These are phyloP conservation scores for Zeugodacus cucurbitae DNA, from an alignment of 1,140 invertebrate species.

Conservation along the genomic window DNA sequence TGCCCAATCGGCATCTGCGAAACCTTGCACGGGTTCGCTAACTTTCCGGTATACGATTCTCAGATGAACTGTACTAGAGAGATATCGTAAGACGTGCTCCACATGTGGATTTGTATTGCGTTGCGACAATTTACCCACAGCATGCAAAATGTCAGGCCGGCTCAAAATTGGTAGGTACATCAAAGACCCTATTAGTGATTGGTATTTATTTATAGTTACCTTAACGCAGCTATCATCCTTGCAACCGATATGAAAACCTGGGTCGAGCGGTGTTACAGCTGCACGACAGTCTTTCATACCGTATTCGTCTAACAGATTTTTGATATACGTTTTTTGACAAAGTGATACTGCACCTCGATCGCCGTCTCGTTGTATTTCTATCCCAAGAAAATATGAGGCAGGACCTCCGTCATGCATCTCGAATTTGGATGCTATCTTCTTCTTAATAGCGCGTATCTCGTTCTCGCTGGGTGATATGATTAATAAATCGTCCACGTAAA, in stretches of 20 bases:
- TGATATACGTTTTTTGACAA: conserved; percentile 59
- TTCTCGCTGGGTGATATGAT: no score
- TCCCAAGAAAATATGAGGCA: conserved; percentile 54
- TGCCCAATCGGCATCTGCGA: conserved; percentile 41
- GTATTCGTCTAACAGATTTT: conserved; percentile 59
- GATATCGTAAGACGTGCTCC: conserved; percentile 27
- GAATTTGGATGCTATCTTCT: no score
- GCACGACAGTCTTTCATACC: conserved; percentile 61
- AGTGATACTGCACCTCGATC: conserved; percentile 43
- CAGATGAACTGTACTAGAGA: not conserved
- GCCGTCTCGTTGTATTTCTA: conserved; percentile 50
- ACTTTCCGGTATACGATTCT: not conserved
- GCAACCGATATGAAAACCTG: conserved; percentile 31
- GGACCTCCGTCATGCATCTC: conserved; percentile 26
- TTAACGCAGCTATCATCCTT: not conserved
- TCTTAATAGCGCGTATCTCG: no score
- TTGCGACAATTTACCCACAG: conserved; percentile 25
- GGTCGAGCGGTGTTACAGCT: conserved; percentile 56
- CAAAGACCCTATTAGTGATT: conserved; percentile 35
- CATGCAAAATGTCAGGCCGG: conserved; percentile 39
- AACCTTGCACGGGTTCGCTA: not conserved
- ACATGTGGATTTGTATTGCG: conserved; percentile 11
- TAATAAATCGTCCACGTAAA: no score
- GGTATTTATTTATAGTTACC: conserved; percentile 11
- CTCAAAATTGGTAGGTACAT: conserved; percentile 36